Evolutionary conservation across 2,888 invertebrate species (phyloP).

Genomic region (Cerastoderma edule): DNA sequence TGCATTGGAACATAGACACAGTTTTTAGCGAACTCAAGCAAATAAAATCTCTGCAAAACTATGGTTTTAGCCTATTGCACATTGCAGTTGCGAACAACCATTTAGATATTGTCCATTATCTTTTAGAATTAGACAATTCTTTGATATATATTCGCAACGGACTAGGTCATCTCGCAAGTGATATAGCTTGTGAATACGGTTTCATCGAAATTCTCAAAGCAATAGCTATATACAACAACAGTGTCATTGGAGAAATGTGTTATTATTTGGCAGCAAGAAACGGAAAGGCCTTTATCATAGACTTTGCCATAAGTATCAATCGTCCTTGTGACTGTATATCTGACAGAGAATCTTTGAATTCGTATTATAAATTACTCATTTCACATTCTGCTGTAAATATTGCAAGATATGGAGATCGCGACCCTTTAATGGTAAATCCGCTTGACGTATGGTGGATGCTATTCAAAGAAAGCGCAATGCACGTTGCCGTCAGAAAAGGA

Average conservation of each 20-base stretch:
- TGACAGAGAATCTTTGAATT: no score
- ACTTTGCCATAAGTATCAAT: background rate
- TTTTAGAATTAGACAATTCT: background rate
- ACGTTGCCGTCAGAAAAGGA: background rate
- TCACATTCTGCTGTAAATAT: no score
- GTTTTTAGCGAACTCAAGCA: background rate
- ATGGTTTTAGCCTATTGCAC: background rate
- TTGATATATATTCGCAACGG: background rate
- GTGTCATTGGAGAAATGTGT: background rate
- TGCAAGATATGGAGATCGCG: no score
- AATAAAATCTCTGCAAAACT: background rate
- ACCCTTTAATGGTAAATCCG: no score
- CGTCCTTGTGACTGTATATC: no score
- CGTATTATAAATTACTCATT: no score
- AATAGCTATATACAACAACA: background rate
- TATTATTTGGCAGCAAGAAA: background rate
- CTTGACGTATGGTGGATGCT: background rate
- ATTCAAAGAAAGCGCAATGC: background rate
- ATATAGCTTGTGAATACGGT: slow-evolving; percentile 8
- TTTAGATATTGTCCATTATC: background rate
- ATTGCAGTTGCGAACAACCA: background rate
- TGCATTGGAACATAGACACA: no score
- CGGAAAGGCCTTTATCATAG: background rate
- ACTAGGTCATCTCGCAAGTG: background rate
- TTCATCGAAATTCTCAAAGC: background rate